phyloP scores from a whole-genome alignment of 2,113 vertebrate genomes.

The Rattus rattus region DNA sequence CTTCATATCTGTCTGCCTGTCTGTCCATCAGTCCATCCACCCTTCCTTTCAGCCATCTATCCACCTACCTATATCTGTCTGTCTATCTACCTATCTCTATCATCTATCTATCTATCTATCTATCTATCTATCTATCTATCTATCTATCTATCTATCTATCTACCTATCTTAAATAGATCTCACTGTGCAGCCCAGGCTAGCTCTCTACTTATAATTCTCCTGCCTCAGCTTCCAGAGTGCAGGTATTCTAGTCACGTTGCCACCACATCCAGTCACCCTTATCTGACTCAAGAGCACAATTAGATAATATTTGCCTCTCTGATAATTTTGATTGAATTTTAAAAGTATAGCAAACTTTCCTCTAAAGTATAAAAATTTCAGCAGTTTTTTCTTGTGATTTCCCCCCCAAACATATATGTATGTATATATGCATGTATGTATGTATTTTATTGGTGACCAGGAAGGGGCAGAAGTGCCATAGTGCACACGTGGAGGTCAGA shows the following conservation, averaged over 20 bases:
- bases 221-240: background rate
- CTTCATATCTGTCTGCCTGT: background rate
- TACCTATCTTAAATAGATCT: background rate
- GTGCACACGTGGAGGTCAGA: background rate
- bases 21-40: background rate
- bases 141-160: background rate
- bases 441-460: background rate
- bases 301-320: background rate
- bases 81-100: background rate
- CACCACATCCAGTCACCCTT: background rate
- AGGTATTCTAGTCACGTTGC: background rate
- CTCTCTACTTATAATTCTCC: background rate
- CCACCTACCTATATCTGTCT: no score
- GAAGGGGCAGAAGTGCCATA: background rate
- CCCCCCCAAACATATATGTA: no score
- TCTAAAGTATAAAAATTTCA: background rate
- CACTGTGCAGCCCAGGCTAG: background rate
- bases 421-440: no score
- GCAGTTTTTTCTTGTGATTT: background rate
- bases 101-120: background rate
- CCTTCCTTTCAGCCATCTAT: background rate
- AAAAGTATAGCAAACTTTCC: background rate
- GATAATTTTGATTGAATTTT: background rate
- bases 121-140: background rate
- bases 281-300: background rate